phyloP scores from a whole-genome alignment of 2,888 invertebrate species.

The Alsophila aescularia region DNA sequence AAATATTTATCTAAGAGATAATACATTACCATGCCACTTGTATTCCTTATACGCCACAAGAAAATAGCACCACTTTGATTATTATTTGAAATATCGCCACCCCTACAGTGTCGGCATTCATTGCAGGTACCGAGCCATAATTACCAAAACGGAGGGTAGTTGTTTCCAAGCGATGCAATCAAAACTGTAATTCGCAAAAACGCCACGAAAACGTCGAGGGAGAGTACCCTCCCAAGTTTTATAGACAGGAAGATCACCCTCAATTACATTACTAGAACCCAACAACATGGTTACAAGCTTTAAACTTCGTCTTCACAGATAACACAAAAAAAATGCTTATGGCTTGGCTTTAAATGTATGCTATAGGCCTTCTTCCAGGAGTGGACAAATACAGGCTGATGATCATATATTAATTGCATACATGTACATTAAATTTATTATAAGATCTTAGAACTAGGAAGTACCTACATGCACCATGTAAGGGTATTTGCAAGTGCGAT shows the following conservation, averaged over 20 bases:
- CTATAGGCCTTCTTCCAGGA: too few species aligned
- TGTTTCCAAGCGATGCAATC: slow-evolving; percentile 62
- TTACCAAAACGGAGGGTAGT: slow-evolving; percentile 37
- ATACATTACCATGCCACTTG: too few species aligned
- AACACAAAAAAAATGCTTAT: too few species aligned
- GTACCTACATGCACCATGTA: too few species aligned
- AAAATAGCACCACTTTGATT: slow-evolving; percentile 4
- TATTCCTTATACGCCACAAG: neutral
- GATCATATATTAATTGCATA: too few species aligned
- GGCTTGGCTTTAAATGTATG: too few species aligned
- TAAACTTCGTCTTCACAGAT: too few species aligned
- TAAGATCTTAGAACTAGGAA: too few species aligned
- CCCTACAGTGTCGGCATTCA: slow-evolving; percentile 15
- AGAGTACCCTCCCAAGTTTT: slow-evolving; percentile 42
- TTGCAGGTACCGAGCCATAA: slow-evolving; percentile 40
- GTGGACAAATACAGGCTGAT: too few species aligned
- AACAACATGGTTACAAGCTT: neutral
- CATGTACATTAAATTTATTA: too few species aligned
- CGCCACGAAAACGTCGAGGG: slow-evolving; percentile 51
- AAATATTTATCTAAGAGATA: too few species aligned
- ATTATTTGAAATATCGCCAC: slow-evolving; percentile 15
- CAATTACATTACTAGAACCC: neutral
- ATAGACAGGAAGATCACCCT: neutral
- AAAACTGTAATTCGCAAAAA: slow-evolving; percentile 65
- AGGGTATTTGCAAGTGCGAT: too few species aligned